Evolutionary conservation across 2,888 invertebrate species (phyloP).

Genomic region (Corbicula japonica): DNA sequence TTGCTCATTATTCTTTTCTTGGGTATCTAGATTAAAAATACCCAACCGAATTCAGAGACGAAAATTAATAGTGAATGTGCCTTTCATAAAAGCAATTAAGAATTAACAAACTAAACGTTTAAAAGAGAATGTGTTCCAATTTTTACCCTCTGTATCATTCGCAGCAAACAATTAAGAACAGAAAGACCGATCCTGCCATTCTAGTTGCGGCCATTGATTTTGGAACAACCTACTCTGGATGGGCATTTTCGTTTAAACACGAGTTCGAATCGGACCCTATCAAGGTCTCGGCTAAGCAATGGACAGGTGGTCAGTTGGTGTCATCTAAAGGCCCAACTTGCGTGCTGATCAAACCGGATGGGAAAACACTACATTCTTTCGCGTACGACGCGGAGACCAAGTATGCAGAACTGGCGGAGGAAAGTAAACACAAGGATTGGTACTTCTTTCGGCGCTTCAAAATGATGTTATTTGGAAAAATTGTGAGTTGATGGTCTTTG

Average conservation of each 20-base stretch:
- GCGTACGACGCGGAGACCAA: slow-evolving; percentile 61
- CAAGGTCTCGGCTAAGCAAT: slow-evolving; percentile 52
- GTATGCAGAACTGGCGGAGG: slow-evolving; percentile 56
- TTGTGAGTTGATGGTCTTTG: too few species aligned
- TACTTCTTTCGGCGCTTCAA: slow-evolving; percentile 60
- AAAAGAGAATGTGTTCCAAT: too few species aligned
- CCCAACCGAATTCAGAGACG: too few species aligned
- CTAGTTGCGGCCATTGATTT: slow-evolving; percentile 51
- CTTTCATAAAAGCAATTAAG: too few species aligned
- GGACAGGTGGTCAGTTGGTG: slow-evolving; percentile 44
- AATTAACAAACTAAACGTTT: too few species aligned
- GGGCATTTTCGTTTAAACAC: slow-evolving; percentile 55
- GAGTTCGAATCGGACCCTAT: slow-evolving; percentile 49
- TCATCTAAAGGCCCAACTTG: slow-evolving; percentile 56
- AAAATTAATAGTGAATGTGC: too few species aligned
- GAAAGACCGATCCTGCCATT: slow-evolving; percentile 8
- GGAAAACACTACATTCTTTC: slow-evolving; percentile 52
- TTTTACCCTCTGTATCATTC: neutral
- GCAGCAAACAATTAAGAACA: neutral
- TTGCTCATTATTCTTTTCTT: too few species aligned
- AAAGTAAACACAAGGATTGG: slow-evolving; percentile 43
- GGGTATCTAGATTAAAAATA: too few species aligned
- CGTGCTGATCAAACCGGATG: slow-evolving; percentile 55
- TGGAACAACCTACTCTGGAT: slow-evolving; percentile 42
- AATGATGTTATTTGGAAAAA: slow-evolving; percentile 50